Percentiles rank a stretch among this genome's conserved stretches.
Conservation (phyloP, 2,113 vertebrate genomes). For the Notiomystis cincta region DNA sequence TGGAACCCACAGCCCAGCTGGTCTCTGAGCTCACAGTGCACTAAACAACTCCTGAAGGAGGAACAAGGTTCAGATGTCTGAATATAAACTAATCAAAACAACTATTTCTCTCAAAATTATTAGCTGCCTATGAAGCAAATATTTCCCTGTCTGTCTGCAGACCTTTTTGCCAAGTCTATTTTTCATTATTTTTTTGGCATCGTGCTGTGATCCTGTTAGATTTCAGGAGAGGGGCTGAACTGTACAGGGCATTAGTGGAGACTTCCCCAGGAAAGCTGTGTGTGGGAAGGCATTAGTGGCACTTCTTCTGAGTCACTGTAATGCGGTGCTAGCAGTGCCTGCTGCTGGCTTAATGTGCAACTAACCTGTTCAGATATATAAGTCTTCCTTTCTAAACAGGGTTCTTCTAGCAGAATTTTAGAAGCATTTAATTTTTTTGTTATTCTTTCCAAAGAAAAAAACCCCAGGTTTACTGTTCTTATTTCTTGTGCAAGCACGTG, state of each 20-base stretch:
- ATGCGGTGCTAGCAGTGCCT: background rate
- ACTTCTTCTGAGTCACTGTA: background rate
- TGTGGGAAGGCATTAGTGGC: background rate
- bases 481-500: background rate
- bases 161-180: constrained; percentile 4
- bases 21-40: constrained; percentile 1
- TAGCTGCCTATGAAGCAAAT: constrained; percentile 39
- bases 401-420: background rate
- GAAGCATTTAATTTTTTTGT: background rate
- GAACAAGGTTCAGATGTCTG: constrained; percentile 29
- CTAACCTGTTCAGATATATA: background rate
- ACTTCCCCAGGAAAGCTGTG: background rate
- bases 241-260: background rate
- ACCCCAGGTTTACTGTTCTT: background rate
- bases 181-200: constrained; percentile 13
- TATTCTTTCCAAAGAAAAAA: background rate
- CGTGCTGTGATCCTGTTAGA: background rate
- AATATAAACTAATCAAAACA: constrained; percentile 48
- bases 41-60: constrained; percentile 30
- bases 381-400: background rate
- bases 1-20: constrained; percentile 28
- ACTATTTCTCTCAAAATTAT: constrained; percentile 41
- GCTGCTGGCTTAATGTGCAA: background rate
- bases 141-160: constrained; percentile 28
- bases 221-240: background rate